phyloP scores from a whole-genome alignment of 2,888 invertebrate species.

The Luperina testacea region DNA sequence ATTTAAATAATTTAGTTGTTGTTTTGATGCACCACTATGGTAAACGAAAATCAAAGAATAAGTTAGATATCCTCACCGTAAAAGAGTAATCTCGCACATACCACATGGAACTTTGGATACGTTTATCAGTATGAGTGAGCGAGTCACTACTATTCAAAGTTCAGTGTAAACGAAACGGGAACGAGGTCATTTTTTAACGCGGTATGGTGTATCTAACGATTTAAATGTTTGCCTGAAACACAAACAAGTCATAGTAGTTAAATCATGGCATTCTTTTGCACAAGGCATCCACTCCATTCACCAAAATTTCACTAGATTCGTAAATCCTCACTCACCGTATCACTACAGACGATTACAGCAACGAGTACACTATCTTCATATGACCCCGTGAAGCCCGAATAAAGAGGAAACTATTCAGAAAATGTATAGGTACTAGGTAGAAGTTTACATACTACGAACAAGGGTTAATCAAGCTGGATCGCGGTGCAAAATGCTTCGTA shows the following conservation, averaged over 20 bases:
- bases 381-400: background rate
- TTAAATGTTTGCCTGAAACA: background rate
- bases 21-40: background rate
- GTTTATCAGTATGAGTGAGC: no score
- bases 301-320: background rate
- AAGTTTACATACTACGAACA: constrained; percentile 38
- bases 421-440: constrained; percentile 42
- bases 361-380: background rate
- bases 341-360: background rate
- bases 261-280: background rate
- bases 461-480: constrained; percentile 55
- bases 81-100: no score
- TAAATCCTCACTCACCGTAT: background rate
- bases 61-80: no score
- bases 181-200: no score
- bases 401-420: constrained; percentile 49
- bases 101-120: no score
- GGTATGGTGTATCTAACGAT: no score
- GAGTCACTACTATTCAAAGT: no score
- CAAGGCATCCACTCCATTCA: background rate
- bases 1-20: background rate
- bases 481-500: constrained; percentile 42
- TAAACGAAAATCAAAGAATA: no score
- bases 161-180: no score
- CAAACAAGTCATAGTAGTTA: background rate